phyloP scores from a whole-genome alignment of 1,140 invertebrate genomes.

The Neuroterus valhalla region DNA sequence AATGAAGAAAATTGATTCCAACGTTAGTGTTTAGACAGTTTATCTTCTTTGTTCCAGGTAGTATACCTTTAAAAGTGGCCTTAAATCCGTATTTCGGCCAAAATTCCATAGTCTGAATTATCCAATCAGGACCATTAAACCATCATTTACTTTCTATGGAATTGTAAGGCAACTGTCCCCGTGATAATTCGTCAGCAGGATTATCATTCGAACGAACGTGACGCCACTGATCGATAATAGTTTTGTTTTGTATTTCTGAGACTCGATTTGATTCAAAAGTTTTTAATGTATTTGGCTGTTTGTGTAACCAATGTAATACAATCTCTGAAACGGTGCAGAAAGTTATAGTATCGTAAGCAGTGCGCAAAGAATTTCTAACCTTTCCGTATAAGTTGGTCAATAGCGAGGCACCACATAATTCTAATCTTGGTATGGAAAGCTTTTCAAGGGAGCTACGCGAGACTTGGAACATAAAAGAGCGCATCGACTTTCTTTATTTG shows the following conservation, averaged over 20 bases:
- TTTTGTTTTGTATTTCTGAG: constrained; percentile 44
- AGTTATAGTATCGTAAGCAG: too few species aligned
- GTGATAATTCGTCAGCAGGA: too few species aligned
- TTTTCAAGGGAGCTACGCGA: constrained; percentile 62
- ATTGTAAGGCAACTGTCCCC: background rate
- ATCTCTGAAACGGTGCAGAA: too few species aligned
- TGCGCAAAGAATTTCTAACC: too few species aligned
- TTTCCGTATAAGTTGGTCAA: too few species aligned
- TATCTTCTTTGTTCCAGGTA: background rate
- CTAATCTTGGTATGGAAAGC: too few species aligned
- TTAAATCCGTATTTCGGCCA: background rate
- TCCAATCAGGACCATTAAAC: background rate
- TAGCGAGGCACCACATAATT: too few species aligned
- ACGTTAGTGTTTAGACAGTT: background rate
- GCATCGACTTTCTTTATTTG: background rate
- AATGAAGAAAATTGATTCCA: constrained; percentile 11
- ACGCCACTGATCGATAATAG: constrained; percentile 5
- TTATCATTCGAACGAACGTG: too few species aligned
- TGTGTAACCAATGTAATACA: too few species aligned
- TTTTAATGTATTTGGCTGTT: constrained; percentile 29
- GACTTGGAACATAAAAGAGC: constrained; percentile 53
- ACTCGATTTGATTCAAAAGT: too few species aligned
- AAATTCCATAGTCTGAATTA: background rate
- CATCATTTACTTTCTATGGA: background rate
- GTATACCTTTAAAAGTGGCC: background rate